Evolutionary conservation across 1,140 invertebrate species (phyloP).

Genomic region (Ceratosolen fusciceps): DNA sequence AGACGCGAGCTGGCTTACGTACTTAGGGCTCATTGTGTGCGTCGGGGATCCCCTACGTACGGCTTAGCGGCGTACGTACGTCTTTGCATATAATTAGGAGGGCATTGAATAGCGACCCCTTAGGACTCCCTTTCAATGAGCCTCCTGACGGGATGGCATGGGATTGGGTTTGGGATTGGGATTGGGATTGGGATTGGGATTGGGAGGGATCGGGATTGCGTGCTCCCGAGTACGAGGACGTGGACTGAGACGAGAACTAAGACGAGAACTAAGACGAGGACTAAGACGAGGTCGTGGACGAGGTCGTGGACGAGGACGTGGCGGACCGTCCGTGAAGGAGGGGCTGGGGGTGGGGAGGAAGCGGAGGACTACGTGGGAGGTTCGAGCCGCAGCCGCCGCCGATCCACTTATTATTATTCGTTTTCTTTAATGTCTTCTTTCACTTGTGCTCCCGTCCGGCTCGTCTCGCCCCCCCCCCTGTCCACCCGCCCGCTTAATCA

Average conservation of each 20-base stretch:
- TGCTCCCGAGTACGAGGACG: too few species aligned
- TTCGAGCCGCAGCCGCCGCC: too few species aligned
- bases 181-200: too few species aligned
- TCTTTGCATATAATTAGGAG: conserved; percentile 68
- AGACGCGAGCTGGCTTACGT: background rate
- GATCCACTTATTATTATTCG: background rate
- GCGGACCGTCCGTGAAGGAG: background rate
- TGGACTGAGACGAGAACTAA: too few species aligned
- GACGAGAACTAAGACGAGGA: too few species aligned
- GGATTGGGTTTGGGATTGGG: too few species aligned
- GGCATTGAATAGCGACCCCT: conserved; percentile 62
- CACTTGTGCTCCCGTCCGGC: background rate
- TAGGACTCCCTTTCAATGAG: conserved; percentile 60
- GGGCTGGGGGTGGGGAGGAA: background rate
- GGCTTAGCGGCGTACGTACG: conserved; percentile 55
- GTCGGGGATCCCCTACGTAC: conserved; percentile 43
- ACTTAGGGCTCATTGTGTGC: conserved; percentile 5
- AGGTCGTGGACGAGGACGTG: background rate
- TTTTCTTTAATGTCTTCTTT: background rate
- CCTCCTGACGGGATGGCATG: conserved; percentile 60
- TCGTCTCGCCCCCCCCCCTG: background rate
- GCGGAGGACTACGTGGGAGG: background rate
- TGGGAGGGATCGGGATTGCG: too few species aligned
- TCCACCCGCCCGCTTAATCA: background rate
- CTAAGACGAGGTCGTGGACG: too few species aligned